Evolutionary conservation across 2,113 vertebrate genomes (phyloP).

Genomic region (Gasterosteus aculeatus): DNA sequence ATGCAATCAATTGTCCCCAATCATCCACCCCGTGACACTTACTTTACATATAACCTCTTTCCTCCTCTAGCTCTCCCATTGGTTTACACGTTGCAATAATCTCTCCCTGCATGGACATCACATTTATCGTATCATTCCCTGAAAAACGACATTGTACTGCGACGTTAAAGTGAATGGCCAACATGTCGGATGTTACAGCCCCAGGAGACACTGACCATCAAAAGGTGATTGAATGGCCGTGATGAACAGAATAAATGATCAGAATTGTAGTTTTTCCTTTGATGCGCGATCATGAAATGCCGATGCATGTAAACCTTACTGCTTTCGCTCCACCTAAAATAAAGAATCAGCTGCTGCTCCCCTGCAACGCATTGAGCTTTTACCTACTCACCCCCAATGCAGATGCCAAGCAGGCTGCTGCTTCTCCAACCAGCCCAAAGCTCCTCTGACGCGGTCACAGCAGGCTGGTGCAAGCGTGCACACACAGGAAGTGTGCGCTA

Average conservation of each 20-base stretch:
- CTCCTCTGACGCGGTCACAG: constrained; percentile 17
- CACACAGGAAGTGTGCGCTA: constrained; percentile 20
- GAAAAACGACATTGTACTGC: constrained; percentile 27
- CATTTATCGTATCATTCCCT: constrained; percentile 35
- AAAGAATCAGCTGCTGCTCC: not conserved
- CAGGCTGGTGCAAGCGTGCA: constrained; percentile 8
- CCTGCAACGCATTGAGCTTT: constrained; percentile 1
- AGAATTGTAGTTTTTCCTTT: not conserved
- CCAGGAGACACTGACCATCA: constrained; percentile 27
- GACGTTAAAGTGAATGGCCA: constrained; percentile 25
- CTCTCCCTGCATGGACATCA: constrained; percentile 18
- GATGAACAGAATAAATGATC: constrained; percentile 22
- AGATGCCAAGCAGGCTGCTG: not conserved
- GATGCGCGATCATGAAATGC: not conserved
- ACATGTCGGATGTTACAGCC: constrained; percentile 26
- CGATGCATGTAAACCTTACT: not conserved
- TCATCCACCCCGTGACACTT: no score
- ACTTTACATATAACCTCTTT: not conserved
- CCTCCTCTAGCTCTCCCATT: not conserved
- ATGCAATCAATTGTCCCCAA: no score
- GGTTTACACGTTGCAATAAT: constrained; percentile 30
- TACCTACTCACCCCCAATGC: not conserved
- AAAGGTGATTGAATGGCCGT: constrained; percentile 46
- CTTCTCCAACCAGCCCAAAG: not conserved
- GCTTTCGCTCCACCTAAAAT: not conserved